A percentile compares a stretch with the other conserved stretches of the same genome.
Conservation (phyloP, 2,888 invertebrate species). For the Steinernema hermaphroditum region DNA sequence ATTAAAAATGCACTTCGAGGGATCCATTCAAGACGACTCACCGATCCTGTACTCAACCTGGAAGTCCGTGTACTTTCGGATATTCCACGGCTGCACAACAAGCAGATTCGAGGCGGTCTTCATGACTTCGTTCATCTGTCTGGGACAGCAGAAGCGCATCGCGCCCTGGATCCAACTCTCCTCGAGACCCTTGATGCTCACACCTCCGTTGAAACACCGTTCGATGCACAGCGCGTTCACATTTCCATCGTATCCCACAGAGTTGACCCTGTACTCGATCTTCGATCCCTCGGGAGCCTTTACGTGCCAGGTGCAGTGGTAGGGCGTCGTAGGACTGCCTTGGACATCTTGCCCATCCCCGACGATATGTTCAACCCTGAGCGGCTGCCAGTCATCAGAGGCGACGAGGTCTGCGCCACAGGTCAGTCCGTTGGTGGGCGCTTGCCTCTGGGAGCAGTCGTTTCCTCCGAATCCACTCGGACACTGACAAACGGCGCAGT, state of each 20-base stretch:
- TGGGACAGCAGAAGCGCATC: not conserved
- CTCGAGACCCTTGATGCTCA: not conserved
- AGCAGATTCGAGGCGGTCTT: not conserved
- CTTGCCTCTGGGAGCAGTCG: slow-evolving; percentile 1
- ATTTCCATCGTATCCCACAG: not conserved
- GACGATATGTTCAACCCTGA: not conserved
- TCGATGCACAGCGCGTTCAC: not conserved
- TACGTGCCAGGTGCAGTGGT: not conserved
- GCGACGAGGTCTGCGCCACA: not conserved
- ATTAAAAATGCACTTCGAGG: too few species aligned
- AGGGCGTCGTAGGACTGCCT: not conserved
- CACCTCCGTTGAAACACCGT: not conserved
- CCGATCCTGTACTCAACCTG: not conserved
- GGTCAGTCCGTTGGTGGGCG: not conserved
- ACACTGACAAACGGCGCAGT: not conserved
- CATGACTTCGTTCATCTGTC: not conserved
- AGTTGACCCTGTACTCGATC: not conserved
- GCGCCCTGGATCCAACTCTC: not conserved
- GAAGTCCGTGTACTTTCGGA: not conserved
- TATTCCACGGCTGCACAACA: not conserved
- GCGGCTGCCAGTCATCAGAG: not conserved
- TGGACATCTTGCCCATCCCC: not conserved
- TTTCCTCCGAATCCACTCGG: not conserved
- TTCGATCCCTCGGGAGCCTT: not conserved
- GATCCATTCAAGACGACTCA: not conserved